Conservation (phyloP, 2,113 vertebrate species). For the Pelobates fuscus region DNA sequence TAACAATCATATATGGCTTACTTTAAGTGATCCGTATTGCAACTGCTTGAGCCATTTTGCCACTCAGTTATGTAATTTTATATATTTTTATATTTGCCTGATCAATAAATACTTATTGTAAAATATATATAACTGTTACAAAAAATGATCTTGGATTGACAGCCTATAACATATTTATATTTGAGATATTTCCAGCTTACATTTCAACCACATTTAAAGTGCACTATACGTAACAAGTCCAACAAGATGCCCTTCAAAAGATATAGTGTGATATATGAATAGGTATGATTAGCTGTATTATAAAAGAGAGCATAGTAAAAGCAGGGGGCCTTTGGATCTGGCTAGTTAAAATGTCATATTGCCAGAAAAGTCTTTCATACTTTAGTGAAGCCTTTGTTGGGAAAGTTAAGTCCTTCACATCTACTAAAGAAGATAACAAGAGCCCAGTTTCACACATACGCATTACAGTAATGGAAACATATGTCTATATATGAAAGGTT, state of each 20-base stretch:
- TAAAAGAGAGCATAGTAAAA: background rate
- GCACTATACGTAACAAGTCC: background rate
- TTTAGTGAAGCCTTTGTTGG: background rate
- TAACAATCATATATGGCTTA: no score
- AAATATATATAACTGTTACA: no score
- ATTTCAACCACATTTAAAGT: background rate
- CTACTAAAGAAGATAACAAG: constrained; percentile 3
- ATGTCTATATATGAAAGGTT: constrained; percentile 32
- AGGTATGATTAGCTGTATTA: background rate
- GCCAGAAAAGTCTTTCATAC: constrained; percentile 11
- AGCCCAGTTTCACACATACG: constrained; percentile 43
- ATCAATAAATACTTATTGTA: no score
- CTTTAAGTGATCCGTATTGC: no score
- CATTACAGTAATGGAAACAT: constrained; percentile 34
- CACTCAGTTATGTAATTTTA: no score
- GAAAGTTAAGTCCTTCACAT: background rate
- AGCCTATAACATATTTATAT: no score
- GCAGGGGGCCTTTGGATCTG: background rate
- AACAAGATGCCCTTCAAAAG: background rate
- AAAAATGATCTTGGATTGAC: no score
- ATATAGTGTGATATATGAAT: background rate
- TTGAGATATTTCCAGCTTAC: background rate
- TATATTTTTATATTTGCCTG: no score
- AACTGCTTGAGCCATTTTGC: no score
- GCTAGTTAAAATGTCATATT: background rate